phyloP scores from a whole-genome alignment of 2,113 vertebrate species.

The Cephalopterus ornatus region DNA sequence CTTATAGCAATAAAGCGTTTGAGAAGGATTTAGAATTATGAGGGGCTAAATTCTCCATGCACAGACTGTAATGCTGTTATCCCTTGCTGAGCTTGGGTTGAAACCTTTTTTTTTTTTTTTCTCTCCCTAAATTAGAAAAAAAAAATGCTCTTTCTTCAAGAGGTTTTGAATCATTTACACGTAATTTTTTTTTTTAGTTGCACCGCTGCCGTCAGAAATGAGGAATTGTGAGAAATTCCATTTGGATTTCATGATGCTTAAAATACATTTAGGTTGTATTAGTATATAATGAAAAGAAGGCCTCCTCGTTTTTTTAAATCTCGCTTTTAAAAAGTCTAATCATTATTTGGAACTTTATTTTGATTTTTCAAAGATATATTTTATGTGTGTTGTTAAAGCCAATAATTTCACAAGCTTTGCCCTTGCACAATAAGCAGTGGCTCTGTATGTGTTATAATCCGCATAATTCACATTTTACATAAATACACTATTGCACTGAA shows the following conservation, averaged over 20 bases:
- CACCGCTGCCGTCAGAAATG: background rate
- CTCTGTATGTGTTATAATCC: background rate
- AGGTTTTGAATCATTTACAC: constrained; percentile 17
- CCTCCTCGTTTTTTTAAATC: background rate
- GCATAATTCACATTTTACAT: background rate
- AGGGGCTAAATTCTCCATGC: constrained; percentile 55
- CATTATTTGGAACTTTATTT: background rate
- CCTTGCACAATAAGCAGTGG: background rate
- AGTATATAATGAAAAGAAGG: background rate
- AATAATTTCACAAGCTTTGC: background rate
- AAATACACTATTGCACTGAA: constrained; percentile 1
- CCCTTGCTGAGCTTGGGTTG: constrained; percentile 59
- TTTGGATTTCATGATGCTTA: constrained; percentile 52
- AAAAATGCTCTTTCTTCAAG: background rate
- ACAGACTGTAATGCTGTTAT: constrained; percentile 38
- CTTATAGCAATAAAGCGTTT: constrained; percentile 61
- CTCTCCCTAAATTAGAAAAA: constrained; percentile 2
- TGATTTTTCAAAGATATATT: background rate
- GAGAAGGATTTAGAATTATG: constrained; percentile 64
- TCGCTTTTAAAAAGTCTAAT: background rate
- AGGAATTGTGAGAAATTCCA: constrained; percentile 39
- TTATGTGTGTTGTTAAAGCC: background rate
- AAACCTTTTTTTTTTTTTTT: background rate
- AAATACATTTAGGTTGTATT: constrained; percentile 4
- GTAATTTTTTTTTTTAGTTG: constrained; percentile 2